Conservation (phyloP, 1,140 invertebrate genomes). For the Drosophila sproati region DNA sequence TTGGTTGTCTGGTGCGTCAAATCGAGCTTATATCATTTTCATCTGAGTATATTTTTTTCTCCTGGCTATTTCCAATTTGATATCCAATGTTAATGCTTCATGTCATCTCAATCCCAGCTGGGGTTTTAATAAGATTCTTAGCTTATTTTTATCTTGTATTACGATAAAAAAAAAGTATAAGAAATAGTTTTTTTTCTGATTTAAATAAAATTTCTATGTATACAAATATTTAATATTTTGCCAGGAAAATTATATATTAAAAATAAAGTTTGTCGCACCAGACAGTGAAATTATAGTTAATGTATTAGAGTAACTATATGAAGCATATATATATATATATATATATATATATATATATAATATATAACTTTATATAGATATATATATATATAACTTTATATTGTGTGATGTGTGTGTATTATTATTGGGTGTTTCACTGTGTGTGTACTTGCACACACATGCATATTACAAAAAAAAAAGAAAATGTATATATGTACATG, state of each 20-base stretch:
- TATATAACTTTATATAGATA: too few species aligned
- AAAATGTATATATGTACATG: neutral
- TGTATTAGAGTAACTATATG: slow-evolving; percentile 5
- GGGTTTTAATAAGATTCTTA: too few species aligned
- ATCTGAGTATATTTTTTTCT: neutral
- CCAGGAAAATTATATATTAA: slow-evolving; percentile 4
- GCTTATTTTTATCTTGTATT: neutral
- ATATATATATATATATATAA: neutral
- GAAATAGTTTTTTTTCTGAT: neutral
- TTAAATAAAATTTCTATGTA: neutral
- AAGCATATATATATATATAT: neutral
- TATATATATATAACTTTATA: neutral
- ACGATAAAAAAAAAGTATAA: neutral
- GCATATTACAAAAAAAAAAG: neutral
- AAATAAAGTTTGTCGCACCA: neutral
- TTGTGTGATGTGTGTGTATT: slow-evolving; percentile 4
- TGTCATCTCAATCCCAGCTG: neutral
- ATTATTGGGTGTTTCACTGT: neutral
- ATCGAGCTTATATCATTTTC: neutral
- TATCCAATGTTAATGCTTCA: neutral
- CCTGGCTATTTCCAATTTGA: neutral
- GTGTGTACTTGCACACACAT: neutral
- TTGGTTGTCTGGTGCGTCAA: slow-evolving; percentile 18
- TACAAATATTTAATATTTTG: slow-evolving; percentile 4
- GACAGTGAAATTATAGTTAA: slow-evolving; percentile 11